Evolutionary conservation across 2,797 vertebrate species (phyloP).

Genomic region (Poeciliopsis turneri): DNA sequence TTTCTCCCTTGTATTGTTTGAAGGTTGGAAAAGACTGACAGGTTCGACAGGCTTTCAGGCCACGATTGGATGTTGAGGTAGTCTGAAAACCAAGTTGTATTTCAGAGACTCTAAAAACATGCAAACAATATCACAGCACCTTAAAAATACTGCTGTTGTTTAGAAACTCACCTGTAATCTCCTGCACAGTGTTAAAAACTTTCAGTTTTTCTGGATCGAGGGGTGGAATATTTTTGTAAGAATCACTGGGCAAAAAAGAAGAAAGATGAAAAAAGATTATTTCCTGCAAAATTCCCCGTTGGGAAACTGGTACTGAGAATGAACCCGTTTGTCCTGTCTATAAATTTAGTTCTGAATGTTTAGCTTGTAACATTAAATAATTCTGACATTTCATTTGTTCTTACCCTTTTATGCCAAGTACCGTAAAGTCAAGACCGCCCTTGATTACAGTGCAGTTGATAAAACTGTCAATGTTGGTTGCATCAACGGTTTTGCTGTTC

Average conservation of each 20-base stretch:
- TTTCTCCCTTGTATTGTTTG: constrained; percentile 80
- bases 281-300: not conserved
- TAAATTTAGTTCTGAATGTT: not conserved
- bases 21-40: constrained; percentile 85
- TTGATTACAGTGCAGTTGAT: constrained; percentile 96
- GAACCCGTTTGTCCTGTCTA: not conserved
- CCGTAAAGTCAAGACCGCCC: constrained; percentile 92
- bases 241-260: constrained; percentile 45
- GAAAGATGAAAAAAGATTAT: constrained; percentile 9
- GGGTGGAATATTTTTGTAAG: constrained; percentile 83
- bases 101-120: constrained; percentile 15
- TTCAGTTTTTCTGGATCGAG: constrained; percentile 92
- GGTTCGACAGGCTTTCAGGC: constrained; percentile 85
- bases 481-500: constrained; percentile 87
- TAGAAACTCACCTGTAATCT: constrained; percentile 88
- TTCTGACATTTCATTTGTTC: constrained; percentile 11
- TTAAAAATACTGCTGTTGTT: not conserved
- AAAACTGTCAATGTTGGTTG: constrained; percentile 91
- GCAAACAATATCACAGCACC: not conserved
- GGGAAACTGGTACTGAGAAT: not conserved
- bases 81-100: constrained; percentile 81
- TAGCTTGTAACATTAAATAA: not conserved
- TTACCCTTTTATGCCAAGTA: constrained; percentile 92
- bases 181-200: constrained; percentile 89
- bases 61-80: constrained; percentile 87